Conservation (phyloP, 2,888 invertebrate species). For the Drosophila quasianomalipes region DNA sequence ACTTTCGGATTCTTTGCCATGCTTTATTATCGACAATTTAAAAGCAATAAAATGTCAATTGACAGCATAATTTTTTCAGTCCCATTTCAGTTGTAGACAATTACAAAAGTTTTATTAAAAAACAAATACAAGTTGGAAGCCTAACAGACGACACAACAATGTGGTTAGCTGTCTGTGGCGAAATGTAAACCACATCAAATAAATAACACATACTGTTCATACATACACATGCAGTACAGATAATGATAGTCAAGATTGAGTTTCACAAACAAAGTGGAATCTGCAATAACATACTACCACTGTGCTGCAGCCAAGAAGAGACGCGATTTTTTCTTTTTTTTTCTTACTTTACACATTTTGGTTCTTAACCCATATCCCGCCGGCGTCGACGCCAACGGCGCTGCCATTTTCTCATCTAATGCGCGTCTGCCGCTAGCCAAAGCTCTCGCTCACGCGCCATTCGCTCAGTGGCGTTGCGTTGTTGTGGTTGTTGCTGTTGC, state of each 20-base stretch:
- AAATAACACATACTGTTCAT: constrained; percentile 11
- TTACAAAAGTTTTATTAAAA: constrained; percentile 57
- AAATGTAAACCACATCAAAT: constrained; percentile 56
- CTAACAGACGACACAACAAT: constrained; percentile 35
- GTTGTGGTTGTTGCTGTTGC: constrained; percentile 8
- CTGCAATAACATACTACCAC: constrained; percentile 54
- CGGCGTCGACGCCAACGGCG: constrained; percentile 47
- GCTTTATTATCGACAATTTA: constrained; percentile 60
- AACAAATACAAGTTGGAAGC: constrained; percentile 10
- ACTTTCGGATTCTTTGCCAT: constrained; percentile 35
- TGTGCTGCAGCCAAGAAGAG: constrained; percentile 58
- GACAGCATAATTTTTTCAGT: constrained; percentile 61
- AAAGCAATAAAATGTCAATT: constrained; percentile 78
- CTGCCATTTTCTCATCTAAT: constrained; percentile 63
- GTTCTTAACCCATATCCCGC: constrained; percentile 65
- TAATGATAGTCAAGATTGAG: constrained; percentile 63
- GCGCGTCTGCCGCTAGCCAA: constrained; percentile 66
- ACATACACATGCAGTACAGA: constrained; percentile 16
- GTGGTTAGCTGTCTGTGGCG: constrained; percentile 34
- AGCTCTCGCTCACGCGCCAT: constrained; percentile 76
- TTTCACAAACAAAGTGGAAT: constrained; percentile 57
- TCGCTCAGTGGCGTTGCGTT: constrained; percentile 29
- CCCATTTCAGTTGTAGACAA: constrained; percentile 46
- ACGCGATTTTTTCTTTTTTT: constrained; percentile 1
- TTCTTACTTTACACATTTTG: constrained; percentile 48